A percentile compares a stretch with the other conserved stretches of the same genome.
These are phyloP conservation scores for Albula glossodonta DNA, from an alignment of 2,113 vertebrate genomes.

Conservation along the genomic window DNA sequence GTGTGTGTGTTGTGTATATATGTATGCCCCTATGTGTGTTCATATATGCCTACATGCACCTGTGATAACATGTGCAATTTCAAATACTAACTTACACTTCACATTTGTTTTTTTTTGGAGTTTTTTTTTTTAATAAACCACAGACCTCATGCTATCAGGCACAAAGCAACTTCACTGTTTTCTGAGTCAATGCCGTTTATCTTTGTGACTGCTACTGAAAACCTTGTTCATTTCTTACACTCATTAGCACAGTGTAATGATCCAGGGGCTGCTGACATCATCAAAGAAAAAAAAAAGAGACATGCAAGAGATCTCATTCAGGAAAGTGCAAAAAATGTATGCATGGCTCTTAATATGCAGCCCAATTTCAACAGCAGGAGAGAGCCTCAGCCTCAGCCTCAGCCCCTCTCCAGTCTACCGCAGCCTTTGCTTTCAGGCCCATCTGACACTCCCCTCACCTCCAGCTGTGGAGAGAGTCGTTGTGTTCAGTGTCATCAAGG, in stretches of 20 bases:
- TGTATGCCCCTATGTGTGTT: background rate
- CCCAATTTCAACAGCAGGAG: background rate
- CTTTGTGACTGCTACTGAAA: background rate
- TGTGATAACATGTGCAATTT: background rate
- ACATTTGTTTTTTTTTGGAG: too few species aligned
- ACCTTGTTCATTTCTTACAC: background rate
- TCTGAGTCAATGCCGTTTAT: background rate
- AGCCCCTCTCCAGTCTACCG: background rate
- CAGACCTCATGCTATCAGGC: background rate
- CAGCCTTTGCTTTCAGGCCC: slow-evolving; percentile 4
- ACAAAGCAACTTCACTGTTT: background rate
- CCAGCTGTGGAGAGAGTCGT: slow-evolving; percentile 7
- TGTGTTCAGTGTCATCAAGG: slow-evolving; percentile 2
- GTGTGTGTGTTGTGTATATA: background rate
- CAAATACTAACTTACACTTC: background rate
- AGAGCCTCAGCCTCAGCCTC: background rate
- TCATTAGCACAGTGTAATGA: background rate
- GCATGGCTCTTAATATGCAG: background rate
- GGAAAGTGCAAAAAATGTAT: background rate
- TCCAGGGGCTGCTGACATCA: background rate
- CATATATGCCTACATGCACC: background rate
- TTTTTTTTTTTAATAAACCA: background rate
- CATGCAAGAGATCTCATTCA: background rate
- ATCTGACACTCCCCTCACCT: background rate
- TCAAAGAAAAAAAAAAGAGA: background rate